These are phyloP conservation scores for Chlorops oryzae DNA, from an alignment of 1,140 invertebrate genomes.

Conservation along the genomic window DNA sequence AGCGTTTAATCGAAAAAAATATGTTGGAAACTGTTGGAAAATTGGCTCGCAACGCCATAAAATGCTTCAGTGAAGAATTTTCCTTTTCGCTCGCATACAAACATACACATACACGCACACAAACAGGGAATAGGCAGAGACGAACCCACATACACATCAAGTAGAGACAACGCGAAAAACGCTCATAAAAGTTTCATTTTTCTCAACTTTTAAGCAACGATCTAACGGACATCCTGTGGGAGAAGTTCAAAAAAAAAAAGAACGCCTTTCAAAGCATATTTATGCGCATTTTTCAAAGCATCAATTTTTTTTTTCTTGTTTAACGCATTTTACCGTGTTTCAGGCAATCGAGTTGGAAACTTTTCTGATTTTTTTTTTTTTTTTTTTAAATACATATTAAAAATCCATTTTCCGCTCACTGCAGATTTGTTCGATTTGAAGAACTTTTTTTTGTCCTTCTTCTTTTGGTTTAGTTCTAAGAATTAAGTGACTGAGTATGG, in stretches of 20 bases:
- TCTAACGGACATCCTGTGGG: constrained; percentile 45
- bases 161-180: not conserved
- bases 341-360: not conserved
- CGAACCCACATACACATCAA: not conserved
- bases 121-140: too few species aligned
- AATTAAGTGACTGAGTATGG: not conserved
- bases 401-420: constrained; percentile 47
- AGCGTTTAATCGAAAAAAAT: constrained; percentile 44
- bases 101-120: not conserved
- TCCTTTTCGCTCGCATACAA: too few species aligned
- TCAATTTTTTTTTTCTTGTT: constrained; percentile 2
- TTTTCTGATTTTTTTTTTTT: constrained; percentile 4
- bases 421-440: constrained; percentile 42
- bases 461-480: too few species aligned
- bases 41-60: not conserved
- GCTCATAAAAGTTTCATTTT: constrained; percentile 46
- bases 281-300: not conserved
- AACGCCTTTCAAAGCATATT: constrained; percentile 29
- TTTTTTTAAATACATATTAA: constrained; percentile 29
- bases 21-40: constrained; percentile 20
- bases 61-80: not conserved
- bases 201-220: constrained; percentile 47
- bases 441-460: constrained; percentile 30
- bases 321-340: constrained; percentile 4
- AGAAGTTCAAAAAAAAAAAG: constrained; percentile 29